These are phyloP conservation scores for Labeo calbasu DNA, from an alignment of 2,797 vertebrate genomes.

Conservation along the genomic window DNA sequence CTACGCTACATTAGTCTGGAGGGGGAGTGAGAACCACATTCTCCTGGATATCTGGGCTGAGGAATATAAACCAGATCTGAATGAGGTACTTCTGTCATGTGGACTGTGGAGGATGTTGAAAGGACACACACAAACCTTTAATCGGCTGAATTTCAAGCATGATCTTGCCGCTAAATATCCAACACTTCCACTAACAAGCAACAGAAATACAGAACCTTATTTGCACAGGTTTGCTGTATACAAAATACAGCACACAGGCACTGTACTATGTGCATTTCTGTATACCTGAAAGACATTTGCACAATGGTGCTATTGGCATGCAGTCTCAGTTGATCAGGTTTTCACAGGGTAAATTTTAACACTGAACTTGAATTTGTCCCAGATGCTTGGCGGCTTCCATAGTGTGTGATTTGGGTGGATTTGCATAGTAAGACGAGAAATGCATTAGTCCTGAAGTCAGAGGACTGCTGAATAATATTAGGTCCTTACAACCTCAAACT, in stretches of 20 bases:
- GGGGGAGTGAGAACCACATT: not conserved
- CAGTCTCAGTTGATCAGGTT: not conserved
- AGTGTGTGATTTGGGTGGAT: not conserved
- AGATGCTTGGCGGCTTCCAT: not conserved
- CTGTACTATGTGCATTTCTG: not conserved
- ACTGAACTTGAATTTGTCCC: not conserved
- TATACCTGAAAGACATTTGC: conserved; percentile 8
- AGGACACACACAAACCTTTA: conserved; percentile 1
- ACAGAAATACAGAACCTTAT: not conserved
- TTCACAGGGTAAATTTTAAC: conserved; percentile 15
- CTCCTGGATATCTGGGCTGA: not conserved
- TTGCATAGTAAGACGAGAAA: not conserved
- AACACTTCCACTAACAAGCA: not conserved
- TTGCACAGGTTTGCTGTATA: not conserved
- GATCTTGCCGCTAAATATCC: not conserved
- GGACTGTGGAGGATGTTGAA: conserved; percentile 14
- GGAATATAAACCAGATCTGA: not conserved
- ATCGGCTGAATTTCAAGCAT: not conserved
- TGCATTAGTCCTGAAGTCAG: not conserved
- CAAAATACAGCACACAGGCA: not conserved
- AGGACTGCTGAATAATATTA: not conserved
- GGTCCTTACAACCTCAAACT: not conserved
- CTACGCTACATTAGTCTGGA: not conserved
- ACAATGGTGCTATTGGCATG: not conserved
- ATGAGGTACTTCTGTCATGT: conserved; percentile 10